These are phyloP conservation scores for Macropis europaea DNA, from an alignment of 2,888 invertebrate species.

Conservation along the genomic window DNA sequence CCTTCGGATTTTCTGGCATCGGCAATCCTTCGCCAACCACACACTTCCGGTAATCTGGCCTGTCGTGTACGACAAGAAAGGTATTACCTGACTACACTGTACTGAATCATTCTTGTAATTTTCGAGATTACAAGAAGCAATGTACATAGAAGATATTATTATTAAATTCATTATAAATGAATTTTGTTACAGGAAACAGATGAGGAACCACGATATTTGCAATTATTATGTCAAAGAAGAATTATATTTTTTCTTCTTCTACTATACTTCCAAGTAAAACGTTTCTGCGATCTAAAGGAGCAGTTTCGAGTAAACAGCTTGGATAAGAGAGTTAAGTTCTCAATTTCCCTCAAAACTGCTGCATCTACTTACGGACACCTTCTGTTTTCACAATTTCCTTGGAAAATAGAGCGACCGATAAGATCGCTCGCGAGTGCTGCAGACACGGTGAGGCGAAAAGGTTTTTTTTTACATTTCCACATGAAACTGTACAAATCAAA, in stretches of 20 bases:
- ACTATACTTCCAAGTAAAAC: too few species aligned
- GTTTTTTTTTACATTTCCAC: too few species aligned
- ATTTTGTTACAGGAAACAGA: too few species aligned
- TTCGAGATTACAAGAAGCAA: too few species aligned
- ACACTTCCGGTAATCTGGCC: constrained; percentile 85
- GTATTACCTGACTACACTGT: too few species aligned
- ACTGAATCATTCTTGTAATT: too few species aligned
- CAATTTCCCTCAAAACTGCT: neutral
- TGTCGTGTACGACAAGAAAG: constrained; percentile 30
- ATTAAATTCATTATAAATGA: too few species aligned
- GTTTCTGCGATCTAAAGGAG: too few species aligned
- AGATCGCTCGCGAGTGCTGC: neutral
- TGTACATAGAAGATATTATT: too few species aligned
- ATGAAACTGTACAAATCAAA: neutral
- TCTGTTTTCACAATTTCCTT: constrained; percentile 1
- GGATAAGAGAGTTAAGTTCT: neutral
- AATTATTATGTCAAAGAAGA: too few species aligned
- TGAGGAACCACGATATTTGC: too few species aligned
- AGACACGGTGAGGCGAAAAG: neutral
- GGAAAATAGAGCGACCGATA: constrained; percentile 3
- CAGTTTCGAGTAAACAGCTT: neutral
- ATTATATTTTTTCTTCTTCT: too few species aligned
- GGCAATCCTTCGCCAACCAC: constrained; percentile 89
- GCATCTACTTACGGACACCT: neutral
- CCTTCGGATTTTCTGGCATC: constrained; percentile 82